phyloP scores from a whole-genome alignment of 2,888 invertebrate genomes.

The Oxyscelio sp. region DNA sequence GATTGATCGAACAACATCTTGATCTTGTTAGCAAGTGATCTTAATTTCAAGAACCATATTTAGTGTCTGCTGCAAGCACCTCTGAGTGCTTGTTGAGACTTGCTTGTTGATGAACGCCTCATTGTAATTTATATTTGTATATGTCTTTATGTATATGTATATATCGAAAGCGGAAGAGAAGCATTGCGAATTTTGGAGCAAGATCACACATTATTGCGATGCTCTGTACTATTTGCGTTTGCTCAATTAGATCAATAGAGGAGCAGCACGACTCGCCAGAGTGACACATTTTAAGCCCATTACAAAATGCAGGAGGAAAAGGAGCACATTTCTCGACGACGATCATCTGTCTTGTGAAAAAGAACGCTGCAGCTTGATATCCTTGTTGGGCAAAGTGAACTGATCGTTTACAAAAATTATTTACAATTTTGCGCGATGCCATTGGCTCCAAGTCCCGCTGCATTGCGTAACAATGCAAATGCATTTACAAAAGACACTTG shows the following conservation, averaged over 20 bases:
- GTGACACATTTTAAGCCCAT: constrained; percentile 39
- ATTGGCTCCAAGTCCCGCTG: background rate
- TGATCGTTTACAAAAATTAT: constrained; percentile 43
- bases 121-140: constrained; percentile 51
- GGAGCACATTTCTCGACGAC: background rate
- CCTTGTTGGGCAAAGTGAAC: constrained; percentile 10
- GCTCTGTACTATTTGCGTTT: constrained; percentile 48
- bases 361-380: background rate
- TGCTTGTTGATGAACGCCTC: constrained; percentile 28
- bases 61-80: constrained; percentile 9
- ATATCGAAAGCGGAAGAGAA: constrained; percentile 69
- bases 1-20: too few species aligned
- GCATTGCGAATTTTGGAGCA: constrained; percentile 58
- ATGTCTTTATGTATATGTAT: constrained; percentile 47
- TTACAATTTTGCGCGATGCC: constrained; percentile 34
- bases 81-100: constrained; percentile 18
- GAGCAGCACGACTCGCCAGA: constrained; percentile 20
- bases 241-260: constrained; percentile 44
- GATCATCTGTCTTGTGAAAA: background rate
- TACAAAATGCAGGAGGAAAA: background rate
- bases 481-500: constrained; percentile 50
- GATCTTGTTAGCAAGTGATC: too few species aligned
- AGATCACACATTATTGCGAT: constrained; percentile 58
- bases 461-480: background rate
- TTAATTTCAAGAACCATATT: too few species aligned